phyloP scores from a whole-genome alignment of 1,140 invertebrate species.

The Drosophila novamexicana region DNA sequence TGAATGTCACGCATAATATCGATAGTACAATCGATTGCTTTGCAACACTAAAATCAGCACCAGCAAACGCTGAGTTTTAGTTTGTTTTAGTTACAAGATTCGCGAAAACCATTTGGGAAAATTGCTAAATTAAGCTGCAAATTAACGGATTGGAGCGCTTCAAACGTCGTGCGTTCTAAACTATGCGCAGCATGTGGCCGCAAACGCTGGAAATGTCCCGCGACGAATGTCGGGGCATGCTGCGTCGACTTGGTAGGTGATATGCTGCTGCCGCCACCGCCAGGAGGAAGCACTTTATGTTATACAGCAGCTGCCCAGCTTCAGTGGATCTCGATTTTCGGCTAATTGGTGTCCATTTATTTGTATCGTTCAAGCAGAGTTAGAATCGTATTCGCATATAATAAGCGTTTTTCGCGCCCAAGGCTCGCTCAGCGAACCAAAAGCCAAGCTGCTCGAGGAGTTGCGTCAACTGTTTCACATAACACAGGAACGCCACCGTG shows the following conservation, averaged over 20 bases:
- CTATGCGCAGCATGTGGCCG: constrained; percentile 87
- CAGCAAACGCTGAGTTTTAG: constrained; percentile 53
- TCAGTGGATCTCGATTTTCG: not conserved
- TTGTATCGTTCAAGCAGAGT: constrained; percentile 87
- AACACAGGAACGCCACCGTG: constrained; percentile 94
- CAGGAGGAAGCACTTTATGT: constrained; percentile 31
- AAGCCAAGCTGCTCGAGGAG: constrained; percentile 93
- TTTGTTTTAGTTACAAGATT: constrained; percentile 58
- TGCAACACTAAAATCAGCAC: constrained; percentile 42
- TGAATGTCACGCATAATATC: constrained; percentile 13
- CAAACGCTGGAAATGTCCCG: constrained; percentile 90
- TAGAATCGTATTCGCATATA: constrained; percentile 95
- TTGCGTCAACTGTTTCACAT: constrained; percentile 93
- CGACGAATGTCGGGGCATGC: constrained; percentile 93
- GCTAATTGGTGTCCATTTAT: constrained; percentile 25
- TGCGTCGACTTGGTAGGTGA: constrained; percentile 90
- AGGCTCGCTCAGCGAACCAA: constrained; percentile 92
- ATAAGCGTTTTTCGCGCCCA: constrained; percentile 96
- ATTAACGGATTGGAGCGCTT: constrained; percentile 46
- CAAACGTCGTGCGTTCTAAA: constrained; percentile 55
- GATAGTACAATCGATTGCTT: constrained; percentile 40
- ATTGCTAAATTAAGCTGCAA: constrained; percentile 51
- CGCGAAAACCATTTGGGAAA: constrained; percentile 56
- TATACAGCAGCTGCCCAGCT: constrained; percentile 4
- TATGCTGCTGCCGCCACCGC: constrained; percentile 30